Base-by-base conservation (phyloP, 2,888 invertebrate genomes). In the Abrostola tripartita region DNA sequence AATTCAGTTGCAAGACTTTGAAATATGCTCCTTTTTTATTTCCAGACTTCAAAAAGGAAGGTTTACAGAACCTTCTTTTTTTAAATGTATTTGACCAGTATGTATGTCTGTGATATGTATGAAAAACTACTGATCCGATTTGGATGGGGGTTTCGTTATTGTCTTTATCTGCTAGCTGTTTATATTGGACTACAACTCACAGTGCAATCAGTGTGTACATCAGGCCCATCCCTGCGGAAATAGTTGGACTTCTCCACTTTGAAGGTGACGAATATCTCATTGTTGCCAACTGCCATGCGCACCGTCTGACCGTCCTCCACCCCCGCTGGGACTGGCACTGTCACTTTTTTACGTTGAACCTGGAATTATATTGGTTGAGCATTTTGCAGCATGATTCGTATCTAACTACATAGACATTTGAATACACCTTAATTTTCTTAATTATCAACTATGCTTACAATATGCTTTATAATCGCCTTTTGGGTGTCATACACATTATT, bases 251-350 rank as follows among this genome's bases (percentile, higher is more conserved):
- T 97, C 65, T 98, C 97, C 47, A 99, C 98, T 81, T 97, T 97
- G 93, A 99, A 99, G 50, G 98, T 99, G 75, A 99, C 96, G 87
- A 99, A 99, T 12, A 99, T 91, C 90, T 99, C 99, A 85, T 97
- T 97, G 79, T 95, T 96, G 11, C 99, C 99, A 0, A 99, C 97
- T 6, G 97, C 96, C 97, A 99, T 98, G 61, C 99, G 96, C 5
- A 99, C 97, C 0, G 99, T 99, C 91, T 99, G 99, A 0, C 99
- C 99, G 89, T 99, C 98, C 88, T 99, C 99, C 7, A 99, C 98
- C 14, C 98, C 98, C 56, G 97, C 99, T 10, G 99, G 99, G 5
- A 99, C 98, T 0, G 99, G 98, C 0, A 99, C 98, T 0, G 97
- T 97, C 2, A 99, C 95, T 85, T 96, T 97, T 87, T 97, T 98